Conservation (phyloP, 2,888 invertebrate genomes). For the Lissonota sp. region DNA sequence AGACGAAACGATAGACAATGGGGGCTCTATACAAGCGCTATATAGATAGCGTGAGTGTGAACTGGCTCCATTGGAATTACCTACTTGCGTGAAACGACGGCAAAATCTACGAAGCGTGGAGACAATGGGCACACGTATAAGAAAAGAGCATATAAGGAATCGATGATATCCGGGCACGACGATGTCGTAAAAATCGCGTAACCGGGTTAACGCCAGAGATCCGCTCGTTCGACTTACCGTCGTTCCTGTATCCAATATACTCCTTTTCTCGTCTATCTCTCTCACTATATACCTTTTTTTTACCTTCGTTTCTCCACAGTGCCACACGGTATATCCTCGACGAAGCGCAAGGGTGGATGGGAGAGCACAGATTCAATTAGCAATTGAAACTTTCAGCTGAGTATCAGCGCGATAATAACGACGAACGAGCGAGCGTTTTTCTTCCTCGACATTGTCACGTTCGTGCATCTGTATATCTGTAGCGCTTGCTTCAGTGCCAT, state of each 20-base stretch:
- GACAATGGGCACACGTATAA: slow-evolving; percentile 1
- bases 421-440: slow-evolving; percentile 1
- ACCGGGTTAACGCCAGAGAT: slow-evolving; percentile 54
- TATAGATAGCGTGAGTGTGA: slow-evolving; percentile 4
- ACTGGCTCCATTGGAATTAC: slow-evolving; percentile 28
- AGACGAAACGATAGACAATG: slow-evolving; percentile 13
- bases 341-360: neutral
- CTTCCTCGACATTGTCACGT: slow-evolving; percentile 1
- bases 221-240: neutral
- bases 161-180: slow-evolving; percentile 22
- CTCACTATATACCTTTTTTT: neutral
- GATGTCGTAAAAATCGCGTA: slow-evolving; percentile 49
- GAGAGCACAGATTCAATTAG: slow-evolving; percentile 70
- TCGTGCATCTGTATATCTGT: too few relatives aligned
- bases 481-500: neutral
- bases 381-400: slow-evolving; percentile 66
- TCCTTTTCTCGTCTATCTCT: neutral
- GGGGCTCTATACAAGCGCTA: neutral
- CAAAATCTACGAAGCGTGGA: slow-evolving; percentile 17
- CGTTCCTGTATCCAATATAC: slow-evolving; percentile 28
- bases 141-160: neutral
- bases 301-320: too few relatives aligned
- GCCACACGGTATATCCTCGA: neutral
- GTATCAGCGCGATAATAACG: slow-evolving; percentile 40
- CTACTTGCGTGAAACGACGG: slow-evolving; percentile 22